A percentile compares a stretch with the other conserved stretches of the same genome.
Conservation (phyloP, 2,888 invertebrate species). For the Drosophila niveifrons region DNA sequence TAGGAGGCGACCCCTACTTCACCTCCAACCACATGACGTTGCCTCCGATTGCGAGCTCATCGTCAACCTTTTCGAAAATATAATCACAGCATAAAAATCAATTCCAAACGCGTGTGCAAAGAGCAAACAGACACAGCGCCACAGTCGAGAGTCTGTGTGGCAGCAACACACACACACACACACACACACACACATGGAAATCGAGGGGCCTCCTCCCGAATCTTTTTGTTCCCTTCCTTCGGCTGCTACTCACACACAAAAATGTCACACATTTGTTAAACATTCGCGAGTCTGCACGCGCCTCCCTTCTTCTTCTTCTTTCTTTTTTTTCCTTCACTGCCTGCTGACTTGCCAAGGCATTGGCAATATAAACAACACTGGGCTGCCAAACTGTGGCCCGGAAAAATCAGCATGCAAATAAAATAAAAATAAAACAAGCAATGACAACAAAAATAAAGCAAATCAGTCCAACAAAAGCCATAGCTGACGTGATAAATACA, state of each 20-base stretch:
- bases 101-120: slow-evolving; percentile 77
- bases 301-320: slow-evolving; percentile 27
- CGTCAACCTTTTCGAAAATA: slow-evolving; percentile 81
- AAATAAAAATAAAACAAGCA: slow-evolving; percentile 65
- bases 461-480: slow-evolving; percentile 24
- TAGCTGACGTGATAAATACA: slow-evolving; percentile 26
- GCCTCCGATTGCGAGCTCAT: slow-evolving; percentile 59
- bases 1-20: slow-evolving; percentile 38
- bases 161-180: slow-evolving; percentile 1
- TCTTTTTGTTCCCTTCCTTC: slow-evolving; percentile 11
- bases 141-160: slow-evolving; percentile 45
- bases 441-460: slow-evolving; percentile 40
- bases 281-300: slow-evolving; percentile 71
- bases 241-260: slow-evolving; percentile 62
- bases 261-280: slow-evolving; percentile 81
- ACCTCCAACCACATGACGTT: slow-evolving; percentile 17
- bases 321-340: not conserved
- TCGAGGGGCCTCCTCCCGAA: slow-evolving; percentile 19
- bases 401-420: slow-evolving; percentile 77
- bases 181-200: slow-evolving; percentile 28
- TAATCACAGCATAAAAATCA: slow-evolving; percentile 82
- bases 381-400: slow-evolving; percentile 65
- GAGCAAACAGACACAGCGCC: slow-evolving; percentile 69
- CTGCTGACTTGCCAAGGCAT: slow-evolving; percentile 30
- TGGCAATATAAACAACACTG: slow-evolving; percentile 68